Evolutionary conservation across 2,888 invertebrate species (phyloP).

Genomic region (Mythimna loreyi): DNA sequence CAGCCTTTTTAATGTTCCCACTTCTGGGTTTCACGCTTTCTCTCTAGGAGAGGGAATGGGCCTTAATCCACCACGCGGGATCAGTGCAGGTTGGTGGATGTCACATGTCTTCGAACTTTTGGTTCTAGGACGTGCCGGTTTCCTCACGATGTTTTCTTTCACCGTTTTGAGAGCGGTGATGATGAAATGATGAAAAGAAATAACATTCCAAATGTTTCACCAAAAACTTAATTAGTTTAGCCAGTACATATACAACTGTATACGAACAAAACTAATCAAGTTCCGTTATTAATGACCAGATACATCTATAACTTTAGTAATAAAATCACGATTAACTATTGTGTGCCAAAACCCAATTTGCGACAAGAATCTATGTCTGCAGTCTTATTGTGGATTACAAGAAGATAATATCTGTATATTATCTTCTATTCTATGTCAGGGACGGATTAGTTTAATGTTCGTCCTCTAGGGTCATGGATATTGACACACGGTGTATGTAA

Average conservation of each 20-base stretch:
- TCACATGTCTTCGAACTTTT: too few relatives aligned
- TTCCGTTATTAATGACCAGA: slow-evolving; percentile 22
- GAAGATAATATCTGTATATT: slow-evolving; percentile 35
- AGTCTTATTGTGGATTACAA: slow-evolving; percentile 55
- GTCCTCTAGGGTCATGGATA: slow-evolving; percentile 41
- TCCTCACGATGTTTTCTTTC: too few relatives aligned
- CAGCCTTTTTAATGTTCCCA: too few relatives aligned
- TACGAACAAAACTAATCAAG: slow-evolving; percentile 28
- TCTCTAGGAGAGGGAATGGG: too few relatives aligned
- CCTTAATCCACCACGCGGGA: too few relatives aligned
- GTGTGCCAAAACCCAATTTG: slow-evolving; percentile 43
- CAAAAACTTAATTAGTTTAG: not conserved
- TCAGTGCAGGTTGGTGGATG: too few relatives aligned
- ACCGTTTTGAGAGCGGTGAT: too few relatives aligned
- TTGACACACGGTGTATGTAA: slow-evolving; percentile 48
- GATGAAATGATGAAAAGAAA: not conserved
- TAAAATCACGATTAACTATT: slow-evolving; percentile 46
- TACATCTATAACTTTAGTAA: slow-evolving; percentile 33
- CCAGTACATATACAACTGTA: not conserved
- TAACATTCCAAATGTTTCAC: not conserved
- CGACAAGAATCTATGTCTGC: slow-evolving; percentile 48
- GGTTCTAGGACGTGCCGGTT: too few relatives aligned
- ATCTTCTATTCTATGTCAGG: slow-evolving; percentile 24
- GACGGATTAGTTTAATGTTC: slow-evolving; percentile 56
- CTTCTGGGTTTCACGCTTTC: too few relatives aligned